Evolutionary conservation across 2,113 vertebrate species (phyloP), one percentile per base, ranked within the genome.

Genomic region (Festucalex cinctus): DNA sequence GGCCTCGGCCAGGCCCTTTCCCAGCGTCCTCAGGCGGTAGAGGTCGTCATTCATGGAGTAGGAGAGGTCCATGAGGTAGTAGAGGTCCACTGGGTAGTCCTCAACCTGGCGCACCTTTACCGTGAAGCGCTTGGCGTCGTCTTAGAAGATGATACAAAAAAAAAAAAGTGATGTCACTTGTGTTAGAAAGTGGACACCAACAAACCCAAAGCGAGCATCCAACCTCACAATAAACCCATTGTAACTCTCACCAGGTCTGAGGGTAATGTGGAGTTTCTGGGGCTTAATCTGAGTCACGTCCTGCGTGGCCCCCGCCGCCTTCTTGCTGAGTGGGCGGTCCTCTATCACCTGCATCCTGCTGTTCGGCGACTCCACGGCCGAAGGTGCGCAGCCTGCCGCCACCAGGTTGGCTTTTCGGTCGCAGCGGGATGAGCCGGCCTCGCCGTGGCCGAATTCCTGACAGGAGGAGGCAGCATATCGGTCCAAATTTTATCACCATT

Each of bases 21-120:
- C 97, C 76, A 99, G 85, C 6, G 87, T 92, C 73, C 93, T 93
- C 80, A 99, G 94, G 14, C 88, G 95, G 41, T 35, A 68, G 61
- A 99, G 92, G 64, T 99, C 97, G 0, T 99, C 97, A 19, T 94
- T 95, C 97, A 98, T 98, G 75, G 97, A 99, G 85, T 93, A 95
- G 65, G 97, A 98, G 59, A 99, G 86, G 73, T 99, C 97, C 97
- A 99, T 99, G 79, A 99, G 90, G 87, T 99, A 99, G 86, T 99
- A 99, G 75, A 99, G 95, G 58, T 99, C 97, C 64, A 99, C 95
- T 0, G 97, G 97, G 77, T 99, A 99, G 88, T 98, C 97, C 69
- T 98, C 96, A 22, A 99, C 96, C 85, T 98, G 97, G 1, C 95
- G 93, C 69, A 98, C 97, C 85, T 94, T 92, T 67, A 99, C 78